Evolutionary conservation across 92 coral and sea anemone genomes (phyloP), one percentile per base, ranked within the genome.

Genomic region (Umimayanthus chanpuru): DNA sequence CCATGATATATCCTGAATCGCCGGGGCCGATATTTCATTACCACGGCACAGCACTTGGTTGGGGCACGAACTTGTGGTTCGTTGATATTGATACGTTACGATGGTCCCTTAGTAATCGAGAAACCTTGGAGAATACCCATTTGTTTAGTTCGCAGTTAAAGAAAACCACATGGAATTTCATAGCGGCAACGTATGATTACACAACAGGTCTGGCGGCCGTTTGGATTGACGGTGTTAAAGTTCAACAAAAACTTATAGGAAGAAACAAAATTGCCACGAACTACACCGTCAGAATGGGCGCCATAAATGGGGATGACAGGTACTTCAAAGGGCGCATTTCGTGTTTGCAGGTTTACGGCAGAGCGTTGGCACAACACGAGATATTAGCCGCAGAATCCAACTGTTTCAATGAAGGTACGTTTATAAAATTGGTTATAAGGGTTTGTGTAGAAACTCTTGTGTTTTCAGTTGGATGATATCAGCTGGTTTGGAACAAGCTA

Each of bases 11-110:
- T 36, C 98, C 95, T 2, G 88, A 89, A 76, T 87, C 92, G 38
- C 12, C 82, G 30, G 98, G 98, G 0, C 98, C 98, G 50, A 20
- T 94, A 18, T 47, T 94, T 67, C 91, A 94, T 75, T 94, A 82
- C 82, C 81, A 77, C 16, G 67, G 58, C 23, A 9, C 26, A 2
- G 92, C 92, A 26, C 80, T 74, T 9, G 83, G 86, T 26, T 92
- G 93, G 92, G 92, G 91, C 12, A 86, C 90, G 65, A 79, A 89
- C 65, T 25, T 91, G 44, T 90, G 95, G 94, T 67, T 91, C 18
- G 56, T 65, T n/a, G 55, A 29, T 1, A 74, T 49, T 0, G 30
- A 78, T 44, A 28, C 70, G 26, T 71, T 94, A 44, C 89, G 38
- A 9, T 91, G 85, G 71, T 7, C 25, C 20, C 9, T 29, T 11